Base-by-base conservation (phyloP, 1,140 invertebrate genomes). In the Bombus polaris region DNA sequence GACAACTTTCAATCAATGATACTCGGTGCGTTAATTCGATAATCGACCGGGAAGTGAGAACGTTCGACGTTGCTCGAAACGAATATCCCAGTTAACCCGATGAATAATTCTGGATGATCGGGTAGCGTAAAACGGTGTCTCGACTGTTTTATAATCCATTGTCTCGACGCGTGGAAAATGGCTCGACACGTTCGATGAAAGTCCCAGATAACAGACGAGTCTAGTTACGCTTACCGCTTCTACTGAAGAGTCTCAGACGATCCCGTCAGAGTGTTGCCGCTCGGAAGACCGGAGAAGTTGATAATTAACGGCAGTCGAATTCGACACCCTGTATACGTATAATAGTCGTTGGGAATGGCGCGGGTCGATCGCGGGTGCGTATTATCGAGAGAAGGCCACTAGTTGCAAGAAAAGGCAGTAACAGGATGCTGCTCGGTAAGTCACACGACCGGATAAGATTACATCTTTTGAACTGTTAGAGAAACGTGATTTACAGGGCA, bases 1-100 rank as follows among this genome's bases (percentile, higher is more conserved):
- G 74, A 83, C 73, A 83, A 76, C 65, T 81, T 47, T 62, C 70
- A 35, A 76, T 89, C 66, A 12, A 85, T 39, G 39, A 28, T 87
- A 80, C 37, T 44, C 65, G 44, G 25, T n/a, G 79, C 68, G 68
- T 68, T 75, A 70, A 83, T 53, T 37, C 81, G 71, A 10, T 42
- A 42, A 72, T 72, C 79, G 47, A n/a, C 28, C 35, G 13, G 1
- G 1, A 70, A 25, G 1, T 1, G 35, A 12, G 1, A 22, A 39
- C 62, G 28, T 68, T 68, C 10, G 15, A 53, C 47, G 62, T 13
- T 28, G 28, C 59, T n/a, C 59, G 59, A n/a, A n/a, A 28, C 57
- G 25, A 59, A 59, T 28, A 28, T 59, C 9, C 3, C 25, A 59
- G 65, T 15, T 73, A 35, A 72, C 35, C 37, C n/a, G 57, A 65